Conservation (phyloP, 2,797 vertebrate species). For the Ceyx erithaca region DNA sequence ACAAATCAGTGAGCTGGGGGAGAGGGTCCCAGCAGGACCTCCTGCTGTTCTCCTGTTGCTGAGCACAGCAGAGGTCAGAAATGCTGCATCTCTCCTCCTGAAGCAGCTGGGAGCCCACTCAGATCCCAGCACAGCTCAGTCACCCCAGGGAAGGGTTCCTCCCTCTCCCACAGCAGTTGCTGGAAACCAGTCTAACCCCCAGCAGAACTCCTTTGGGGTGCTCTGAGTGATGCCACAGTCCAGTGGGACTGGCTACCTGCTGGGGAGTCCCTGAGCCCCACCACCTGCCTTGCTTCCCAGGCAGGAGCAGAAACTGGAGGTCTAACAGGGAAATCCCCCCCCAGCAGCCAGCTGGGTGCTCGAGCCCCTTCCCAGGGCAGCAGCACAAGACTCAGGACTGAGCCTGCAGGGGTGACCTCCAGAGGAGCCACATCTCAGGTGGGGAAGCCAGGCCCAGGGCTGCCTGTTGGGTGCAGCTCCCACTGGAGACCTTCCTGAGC, state of each 20-base stretch:
- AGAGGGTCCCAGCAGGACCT: not conserved
- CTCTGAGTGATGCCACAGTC: not conserved
- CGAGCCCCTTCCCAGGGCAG: not conserved
- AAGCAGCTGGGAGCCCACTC: not conserved
- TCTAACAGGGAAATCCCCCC: not conserved
- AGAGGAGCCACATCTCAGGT: not conserved
- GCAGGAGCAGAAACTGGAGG: not conserved
- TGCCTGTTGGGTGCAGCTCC: not conserved
- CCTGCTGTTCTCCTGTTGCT: not conserved
- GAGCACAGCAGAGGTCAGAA: not conserved
- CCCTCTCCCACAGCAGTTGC: not conserved
- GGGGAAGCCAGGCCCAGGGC: rapidly evolving
- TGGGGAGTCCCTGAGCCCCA: not conserved
- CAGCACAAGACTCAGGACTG: not conserved
- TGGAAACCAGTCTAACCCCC: not conserved
- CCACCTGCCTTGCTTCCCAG: not conserved
- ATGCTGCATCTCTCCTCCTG: not conserved
- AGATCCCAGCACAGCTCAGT: not conserved
- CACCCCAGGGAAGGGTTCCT: not conserved
- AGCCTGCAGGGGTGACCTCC: not conserved
- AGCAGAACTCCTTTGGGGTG: not conserved
- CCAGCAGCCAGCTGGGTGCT: not conserved
- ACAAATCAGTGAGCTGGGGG: not conserved
- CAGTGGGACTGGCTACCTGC: not conserved
- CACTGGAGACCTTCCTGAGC: not conserved